Evolutionary conservation across 2,113 vertebrate genomes (phyloP).

Genomic region (Rhagologus leucostigma): DNA sequence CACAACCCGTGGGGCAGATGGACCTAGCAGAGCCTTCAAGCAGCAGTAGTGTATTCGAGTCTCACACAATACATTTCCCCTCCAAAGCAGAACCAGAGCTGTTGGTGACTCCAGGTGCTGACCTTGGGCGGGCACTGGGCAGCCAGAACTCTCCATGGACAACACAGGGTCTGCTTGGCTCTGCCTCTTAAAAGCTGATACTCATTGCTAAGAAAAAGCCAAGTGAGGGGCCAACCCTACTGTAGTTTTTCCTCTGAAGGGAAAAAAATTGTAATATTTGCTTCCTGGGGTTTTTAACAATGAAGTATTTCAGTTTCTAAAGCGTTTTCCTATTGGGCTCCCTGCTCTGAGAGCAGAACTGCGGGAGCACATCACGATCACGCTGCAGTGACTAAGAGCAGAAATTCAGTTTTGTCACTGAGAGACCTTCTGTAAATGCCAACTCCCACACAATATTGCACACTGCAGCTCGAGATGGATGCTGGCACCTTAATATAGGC

Average conservation of each 20-base stretch:
- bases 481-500: conserved; percentile 58
- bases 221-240: neutral
- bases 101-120: neutral
- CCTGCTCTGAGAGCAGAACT: conserved; percentile 36
- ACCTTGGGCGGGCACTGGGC: neutral
- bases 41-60: neutral
- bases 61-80: neutral
- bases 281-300: conserved; percentile 63
- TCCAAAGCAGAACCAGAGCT: neutral
- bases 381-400: conserved; percentile 64
- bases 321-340: conserved; percentile 34
- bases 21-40: neutral
- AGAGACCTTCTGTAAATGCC: conserved; percentile 69
- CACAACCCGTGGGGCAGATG: accelerated
- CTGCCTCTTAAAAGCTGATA: neutral
- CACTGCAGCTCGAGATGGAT: conserved; percentile 57
- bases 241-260: neutral
- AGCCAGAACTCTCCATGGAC: neutral
- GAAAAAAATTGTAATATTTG: neutral
- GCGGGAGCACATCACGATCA: conserved; percentile 49
- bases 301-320: conserved; percentile 24
- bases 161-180: neutral
- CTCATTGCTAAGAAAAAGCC: neutral
- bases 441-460: conserved; percentile 60
- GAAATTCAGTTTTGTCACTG: conserved; percentile 58